These are phyloP conservation scores for Varanus komodoensis DNA, from an alignment of 2,113 vertebrate genomes.

Conservation along the genomic window DNA sequence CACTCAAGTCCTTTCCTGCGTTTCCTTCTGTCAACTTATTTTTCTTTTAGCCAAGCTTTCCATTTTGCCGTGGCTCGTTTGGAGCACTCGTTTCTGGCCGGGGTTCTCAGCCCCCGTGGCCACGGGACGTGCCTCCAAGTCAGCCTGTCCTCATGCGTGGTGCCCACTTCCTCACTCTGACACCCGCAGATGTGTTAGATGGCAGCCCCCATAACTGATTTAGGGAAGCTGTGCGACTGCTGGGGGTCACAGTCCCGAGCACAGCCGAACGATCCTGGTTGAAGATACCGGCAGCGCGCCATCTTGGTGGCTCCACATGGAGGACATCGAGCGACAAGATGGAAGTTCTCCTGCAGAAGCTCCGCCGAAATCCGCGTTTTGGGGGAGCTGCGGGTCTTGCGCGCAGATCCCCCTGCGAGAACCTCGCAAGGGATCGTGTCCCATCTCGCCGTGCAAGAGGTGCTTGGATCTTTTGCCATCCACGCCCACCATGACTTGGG, in stretches of 20 bases:
- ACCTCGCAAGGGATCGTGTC: not conserved
- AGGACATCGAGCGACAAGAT: not conserved
- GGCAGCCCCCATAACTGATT: too few relatives aligned
- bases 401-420: not conserved
- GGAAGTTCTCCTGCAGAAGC: not conserved
- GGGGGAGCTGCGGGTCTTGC: too few relatives aligned
- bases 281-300: too few relatives aligned
- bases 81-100: fast-evolving
- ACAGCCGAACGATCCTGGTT: too few relatives aligned
- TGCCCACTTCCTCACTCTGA: too few relatives aligned
- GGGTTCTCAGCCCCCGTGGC: not conserved
- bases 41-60: not conserved
- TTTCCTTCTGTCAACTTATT: conserved; percentile 13
- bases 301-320: not conserved
- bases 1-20: conserved; percentile 58
- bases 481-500: not conserved
- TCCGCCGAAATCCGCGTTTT: not conserved
- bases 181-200: too few relatives aligned
- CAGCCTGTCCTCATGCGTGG: not conserved
- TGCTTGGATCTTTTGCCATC: not conserved
- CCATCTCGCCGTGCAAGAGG: too few relatives aligned
- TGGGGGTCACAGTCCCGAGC: too few relatives aligned
- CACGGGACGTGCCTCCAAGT: not conserved
- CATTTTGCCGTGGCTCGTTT: not conserved
- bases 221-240: too few relatives aligned